Percentiles rank a stretch among this genome's conserved stretches.
Evolutionary conservation across 2,888 invertebrate species (phyloP).

Genomic region (Pantelozetes paolii): DNA sequence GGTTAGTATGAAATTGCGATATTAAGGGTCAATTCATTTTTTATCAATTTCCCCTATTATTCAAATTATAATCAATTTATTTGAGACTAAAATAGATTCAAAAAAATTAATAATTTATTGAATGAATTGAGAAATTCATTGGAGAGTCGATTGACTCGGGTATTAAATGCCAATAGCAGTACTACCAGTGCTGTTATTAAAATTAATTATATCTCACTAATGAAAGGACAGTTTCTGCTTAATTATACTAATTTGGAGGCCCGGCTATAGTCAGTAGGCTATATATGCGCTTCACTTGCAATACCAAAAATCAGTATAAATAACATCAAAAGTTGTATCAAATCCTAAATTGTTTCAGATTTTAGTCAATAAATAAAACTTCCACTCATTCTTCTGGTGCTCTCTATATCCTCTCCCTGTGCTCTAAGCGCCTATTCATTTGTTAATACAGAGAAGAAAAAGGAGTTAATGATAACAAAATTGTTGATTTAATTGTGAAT

Average conservation of each 20-base stretch:
- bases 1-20: too few relatives aligned
- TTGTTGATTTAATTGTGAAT: not conserved
- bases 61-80: too few relatives aligned
- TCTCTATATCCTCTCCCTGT: not conserved
- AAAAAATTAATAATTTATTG: not conserved
- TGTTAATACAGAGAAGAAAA: not conserved
- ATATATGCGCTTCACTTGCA: slow-evolving; percentile 9
- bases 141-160: not conserved
- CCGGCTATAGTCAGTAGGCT: not conserved
- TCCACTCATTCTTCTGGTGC: too few relatives aligned
- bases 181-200: not conserved
- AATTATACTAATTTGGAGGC: slow-evolving; percentile 11
- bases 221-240: slow-evolving; percentile 11
- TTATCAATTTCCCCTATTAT: too few relatives aligned
- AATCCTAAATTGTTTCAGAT: slow-evolving; percentile 9
- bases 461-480: slow-evolving; percentile 19
- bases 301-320: not conserved
- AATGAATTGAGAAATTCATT: not conserved
- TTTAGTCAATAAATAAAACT: slow-evolving; percentile 3
- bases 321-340: not conserved
- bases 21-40: too few relatives aligned
- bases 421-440: not conserved
- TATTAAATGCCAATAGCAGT: not conserved
- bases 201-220: not conserved
- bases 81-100: not conserved